phyloP scores from a whole-genome alignment of 1,140 invertebrate genomes.

The Ostrea denselamellosa region DNA sequence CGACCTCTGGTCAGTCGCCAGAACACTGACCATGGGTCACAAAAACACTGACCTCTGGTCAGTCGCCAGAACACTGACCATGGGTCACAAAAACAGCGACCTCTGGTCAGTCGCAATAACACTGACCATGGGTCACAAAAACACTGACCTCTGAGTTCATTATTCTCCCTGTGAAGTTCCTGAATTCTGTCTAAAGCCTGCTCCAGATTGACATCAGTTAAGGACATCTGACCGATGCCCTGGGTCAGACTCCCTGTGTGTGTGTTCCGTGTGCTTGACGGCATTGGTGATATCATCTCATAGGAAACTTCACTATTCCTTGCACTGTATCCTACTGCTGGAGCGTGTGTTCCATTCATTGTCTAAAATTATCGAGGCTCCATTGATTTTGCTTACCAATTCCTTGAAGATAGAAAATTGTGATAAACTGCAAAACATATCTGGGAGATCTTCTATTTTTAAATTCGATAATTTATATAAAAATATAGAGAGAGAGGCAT shows the following conservation, averaged over 20 bases:
- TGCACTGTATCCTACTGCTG: not conserved
- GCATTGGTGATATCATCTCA: not conserved
- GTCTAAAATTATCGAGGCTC: not conserved
- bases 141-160: constrained; percentile 61
- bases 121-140: too few species aligned
- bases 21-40: too few species aligned
- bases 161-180: constrained; percentile 64
- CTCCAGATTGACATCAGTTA: constrained; percentile 66
- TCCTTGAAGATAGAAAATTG: not conserved
- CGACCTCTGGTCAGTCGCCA: too few species aligned
- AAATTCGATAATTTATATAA: too few species aligned
- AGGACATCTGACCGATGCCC: constrained; percentile 48
- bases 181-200: constrained; percentile 64
- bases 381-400: not conserved
- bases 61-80: too few species aligned
- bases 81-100: too few species aligned
- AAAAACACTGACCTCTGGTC: too few species aligned
- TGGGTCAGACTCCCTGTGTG: not conserved
- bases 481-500: too few species aligned
- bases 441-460: too few species aligned
- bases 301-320: not conserved
- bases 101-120: too few species aligned
- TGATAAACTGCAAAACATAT: not conserved
- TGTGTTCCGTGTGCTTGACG: not conserved
- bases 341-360: not conserved